A percentile compares a stretch with the other conserved stretches of the same genome.
Conservation (phyloP, 2,888 invertebrate genomes). For the Dysmachus trigonus region DNA sequence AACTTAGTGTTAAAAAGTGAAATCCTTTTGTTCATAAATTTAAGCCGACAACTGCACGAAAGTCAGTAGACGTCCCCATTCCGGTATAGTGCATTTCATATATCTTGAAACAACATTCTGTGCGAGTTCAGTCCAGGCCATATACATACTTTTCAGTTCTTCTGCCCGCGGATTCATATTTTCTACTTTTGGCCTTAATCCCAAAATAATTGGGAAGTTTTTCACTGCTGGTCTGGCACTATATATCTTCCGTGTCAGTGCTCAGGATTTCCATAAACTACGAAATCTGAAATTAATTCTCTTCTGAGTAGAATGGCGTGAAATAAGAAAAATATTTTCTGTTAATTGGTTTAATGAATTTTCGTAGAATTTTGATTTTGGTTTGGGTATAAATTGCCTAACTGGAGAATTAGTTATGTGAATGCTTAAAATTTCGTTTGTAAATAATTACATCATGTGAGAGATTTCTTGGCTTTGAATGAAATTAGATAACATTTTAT, state of each 20-base stretch:
- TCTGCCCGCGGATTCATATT: background rate
- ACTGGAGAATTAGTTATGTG: background rate
- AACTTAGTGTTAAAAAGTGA: background rate
- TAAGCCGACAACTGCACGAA: background rate
- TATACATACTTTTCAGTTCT: background rate
- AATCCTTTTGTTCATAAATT: background rate
- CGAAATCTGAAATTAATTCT: background rate
- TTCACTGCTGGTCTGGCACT: background rate
- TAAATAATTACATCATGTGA: no score
- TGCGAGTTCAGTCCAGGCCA: background rate
- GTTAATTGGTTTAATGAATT: background rate
- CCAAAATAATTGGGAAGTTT: background rate
- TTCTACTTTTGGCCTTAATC: background rate
- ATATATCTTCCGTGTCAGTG: background rate
- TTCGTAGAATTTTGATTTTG: background rate
- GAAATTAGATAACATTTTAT: no score
- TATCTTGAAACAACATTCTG: background rate
- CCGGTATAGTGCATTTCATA: background rate
- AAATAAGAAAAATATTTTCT: background rate
- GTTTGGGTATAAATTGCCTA: background rate
- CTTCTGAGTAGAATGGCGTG: background rate
- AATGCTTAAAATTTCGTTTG: no score
- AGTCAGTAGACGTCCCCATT: background rate
- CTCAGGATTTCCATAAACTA: background rate
- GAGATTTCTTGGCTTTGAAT: no score